These are phyloP conservation scores for Actinia equina DNA, from an alignment of 64 coral and sea anemone genomes.

Conservation along the genomic window DNA sequence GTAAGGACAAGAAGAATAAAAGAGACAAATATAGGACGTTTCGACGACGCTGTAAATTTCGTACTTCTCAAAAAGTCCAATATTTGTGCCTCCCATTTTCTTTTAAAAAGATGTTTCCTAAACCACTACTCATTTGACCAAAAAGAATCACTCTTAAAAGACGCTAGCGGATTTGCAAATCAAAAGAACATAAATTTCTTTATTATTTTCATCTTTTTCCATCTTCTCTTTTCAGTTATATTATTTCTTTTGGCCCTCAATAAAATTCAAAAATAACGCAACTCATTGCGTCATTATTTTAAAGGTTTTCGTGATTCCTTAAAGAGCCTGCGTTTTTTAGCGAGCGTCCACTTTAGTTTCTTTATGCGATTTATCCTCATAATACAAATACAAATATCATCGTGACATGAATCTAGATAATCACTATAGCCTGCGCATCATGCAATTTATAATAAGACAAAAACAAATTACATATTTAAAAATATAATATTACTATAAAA, in stretches of 20 bases:
- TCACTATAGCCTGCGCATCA: neutral
- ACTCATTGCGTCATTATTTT: neutral
- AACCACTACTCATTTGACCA: too few relatives aligned
- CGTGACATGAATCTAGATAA: neutral
- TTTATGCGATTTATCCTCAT: neutral
- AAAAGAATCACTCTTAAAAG: too few relatives aligned
- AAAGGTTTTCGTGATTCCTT: neutral
- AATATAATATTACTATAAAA: neutral
- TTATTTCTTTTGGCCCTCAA: neutral
- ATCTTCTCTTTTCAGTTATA: too few relatives aligned
- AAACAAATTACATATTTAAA: neutral
- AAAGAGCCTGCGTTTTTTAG: neutral
- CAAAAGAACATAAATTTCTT: neutral
- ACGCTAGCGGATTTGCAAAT: neutral
- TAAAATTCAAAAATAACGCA: neutral
- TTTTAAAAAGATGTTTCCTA: too few relatives aligned
- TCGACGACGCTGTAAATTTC: too few relatives aligned
- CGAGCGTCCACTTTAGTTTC: neutral
- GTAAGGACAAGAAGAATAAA: too few relatives aligned
- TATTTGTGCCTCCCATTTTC: too few relatives aligned
- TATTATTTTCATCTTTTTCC: neutral
- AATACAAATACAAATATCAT: too few relatives aligned
- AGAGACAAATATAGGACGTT: too few relatives aligned
- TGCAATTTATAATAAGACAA: neutral
- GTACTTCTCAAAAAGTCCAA: too few relatives aligned